phyloP scores from a whole-genome alignment of 2,113 vertebrate species.

The Thryonomys swinderianus region DNA sequence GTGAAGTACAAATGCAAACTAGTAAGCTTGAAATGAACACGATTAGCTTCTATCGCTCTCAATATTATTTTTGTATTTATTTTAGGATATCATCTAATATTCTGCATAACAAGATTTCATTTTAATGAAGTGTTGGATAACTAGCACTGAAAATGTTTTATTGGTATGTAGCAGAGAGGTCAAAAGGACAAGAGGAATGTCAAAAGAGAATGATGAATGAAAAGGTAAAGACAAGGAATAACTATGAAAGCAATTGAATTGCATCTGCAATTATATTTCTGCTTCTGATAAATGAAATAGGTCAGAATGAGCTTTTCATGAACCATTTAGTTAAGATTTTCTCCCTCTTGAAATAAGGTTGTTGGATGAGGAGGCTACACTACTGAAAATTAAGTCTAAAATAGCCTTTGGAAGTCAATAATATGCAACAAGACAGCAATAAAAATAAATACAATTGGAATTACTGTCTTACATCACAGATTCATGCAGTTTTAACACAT shows the following conservation, averaged over 20 bases:
- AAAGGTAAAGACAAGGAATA: background rate
- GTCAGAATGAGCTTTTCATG: background rate
- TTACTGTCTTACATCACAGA: background rate
- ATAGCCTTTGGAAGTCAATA: background rate
- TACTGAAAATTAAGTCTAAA: background rate
- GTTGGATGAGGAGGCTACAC: too few relatives aligned
- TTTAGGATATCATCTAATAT: background rate
- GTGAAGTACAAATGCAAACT: background rate
- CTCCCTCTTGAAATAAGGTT: background rate
- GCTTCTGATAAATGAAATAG: background rate
- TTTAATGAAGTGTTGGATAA: background rate
- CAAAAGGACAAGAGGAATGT: background rate
- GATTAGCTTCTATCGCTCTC: background rate
- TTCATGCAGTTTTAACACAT: background rate
- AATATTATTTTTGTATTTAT: background rate
- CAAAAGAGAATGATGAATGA: background rate
- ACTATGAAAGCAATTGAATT: background rate
- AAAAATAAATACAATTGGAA: background rate
- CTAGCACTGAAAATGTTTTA: background rate
- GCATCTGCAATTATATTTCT: background rate
- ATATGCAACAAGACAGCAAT: background rate
- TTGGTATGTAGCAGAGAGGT: background rate
- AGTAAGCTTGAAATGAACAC: background rate
- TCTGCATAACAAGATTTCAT: background rate
- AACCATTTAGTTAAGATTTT: background rate